Evolutionary conservation across 1,140 invertebrate species (phyloP), one percentile per base, ranked within the genome.

Genomic region (Atta colombica): DNA sequence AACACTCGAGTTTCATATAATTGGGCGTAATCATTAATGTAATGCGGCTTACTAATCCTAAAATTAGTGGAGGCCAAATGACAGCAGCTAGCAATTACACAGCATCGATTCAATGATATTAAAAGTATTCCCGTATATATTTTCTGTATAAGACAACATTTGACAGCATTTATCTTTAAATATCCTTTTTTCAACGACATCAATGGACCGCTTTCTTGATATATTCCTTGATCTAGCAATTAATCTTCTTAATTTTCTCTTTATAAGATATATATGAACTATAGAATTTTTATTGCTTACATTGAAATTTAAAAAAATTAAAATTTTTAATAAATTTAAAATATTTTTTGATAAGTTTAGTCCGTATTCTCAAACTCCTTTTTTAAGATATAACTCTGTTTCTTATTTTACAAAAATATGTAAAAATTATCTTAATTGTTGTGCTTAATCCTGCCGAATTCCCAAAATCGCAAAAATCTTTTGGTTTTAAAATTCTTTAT

Each of bases 1-100:
- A 35, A 82, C 72, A 60, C 25, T 51, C 78, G 25, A 49, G 68
- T 39, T 53, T 72, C 39, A 55, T 49, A 61, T 82, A 82, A 82
- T 82, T 82, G 39, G 25, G 7, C 55, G 35, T 80, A 55, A 82
- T 25, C 53, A 74, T 82, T 74, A 82, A 82, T 72, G 78, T 66
- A 28, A n/a, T 10, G 31, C 53, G 35, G 39, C 21, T 72, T 60
- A 60, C 53, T 82, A 82, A 82, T 82, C 80, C 18, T 74, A 31
- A 82, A 82, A 82, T 82, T 72, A 82, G 68, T 82, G 60, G 68
- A 72, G 35, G 55, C 55, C 80, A 72, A 49, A 82, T 74, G 53
- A 68, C 16, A 53, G 78, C 78, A 74, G 68, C 53, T 82, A 35
- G 77, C 63, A 80, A 80, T 69, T 82, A 74, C 68, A 12, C 68